Conservation (phyloP, 2,113 vertebrate species). For the Lanius collurio region DNA sequence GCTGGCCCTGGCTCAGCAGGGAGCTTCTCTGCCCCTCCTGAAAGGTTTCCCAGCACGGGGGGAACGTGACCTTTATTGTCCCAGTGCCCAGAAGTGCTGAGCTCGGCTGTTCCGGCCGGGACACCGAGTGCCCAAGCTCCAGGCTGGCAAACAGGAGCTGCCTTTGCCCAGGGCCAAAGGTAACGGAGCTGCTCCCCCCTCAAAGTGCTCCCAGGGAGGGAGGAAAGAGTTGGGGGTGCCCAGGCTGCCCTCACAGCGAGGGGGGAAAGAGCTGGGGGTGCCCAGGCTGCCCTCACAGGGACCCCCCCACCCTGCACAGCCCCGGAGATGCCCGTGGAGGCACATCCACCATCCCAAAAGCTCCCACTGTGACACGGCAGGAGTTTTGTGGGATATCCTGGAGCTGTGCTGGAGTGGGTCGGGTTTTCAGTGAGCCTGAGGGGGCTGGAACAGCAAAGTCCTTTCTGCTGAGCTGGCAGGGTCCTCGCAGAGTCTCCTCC, state of each 20-base stretch:
- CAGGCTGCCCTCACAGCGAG: neutral
- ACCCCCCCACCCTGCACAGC: neutral
- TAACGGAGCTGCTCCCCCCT: neutral
- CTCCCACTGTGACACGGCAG: rapidly evolving
- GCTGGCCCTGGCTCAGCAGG: neutral
- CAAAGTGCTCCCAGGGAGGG: neutral
- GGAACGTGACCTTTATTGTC: neutral
- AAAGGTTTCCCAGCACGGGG: neutral
- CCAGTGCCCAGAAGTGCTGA: neutral
- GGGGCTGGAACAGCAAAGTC: neutral
- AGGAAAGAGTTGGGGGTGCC: neutral
- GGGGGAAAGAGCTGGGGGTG: neutral
- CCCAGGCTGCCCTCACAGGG: neutral
- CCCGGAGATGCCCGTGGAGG: rapidly evolving
- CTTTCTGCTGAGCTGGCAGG: neutral
- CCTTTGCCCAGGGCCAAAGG: neutral
- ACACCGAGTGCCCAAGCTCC: neutral
- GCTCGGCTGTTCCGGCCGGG: neutral
- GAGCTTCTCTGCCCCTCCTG: neutral
- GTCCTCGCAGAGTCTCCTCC: rapidly evolving
- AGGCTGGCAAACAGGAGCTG: neutral
- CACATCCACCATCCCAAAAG: rapidly evolving
- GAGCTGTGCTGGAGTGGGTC: neutral
- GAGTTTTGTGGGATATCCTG: rapidly evolving
- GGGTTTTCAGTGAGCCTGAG: neutral